Percentiles rank a stretch among this genome's conserved stretches.
phyloP scores from a whole-genome alignment of 1,140 invertebrate genomes.

The Drosophila kanapiae region DNA sequence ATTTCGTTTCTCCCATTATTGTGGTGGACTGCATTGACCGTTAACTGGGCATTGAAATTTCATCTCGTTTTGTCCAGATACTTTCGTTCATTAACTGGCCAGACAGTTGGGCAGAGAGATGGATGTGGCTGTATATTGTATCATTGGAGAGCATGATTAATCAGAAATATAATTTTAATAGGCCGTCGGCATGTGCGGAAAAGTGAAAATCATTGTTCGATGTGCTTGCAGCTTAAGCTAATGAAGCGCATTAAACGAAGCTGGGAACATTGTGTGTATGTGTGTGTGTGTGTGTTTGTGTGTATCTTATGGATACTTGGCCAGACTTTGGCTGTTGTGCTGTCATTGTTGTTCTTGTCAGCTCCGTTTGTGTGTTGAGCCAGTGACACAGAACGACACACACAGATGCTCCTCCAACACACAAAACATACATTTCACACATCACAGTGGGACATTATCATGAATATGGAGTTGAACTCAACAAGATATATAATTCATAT shows the following conservation, averaged over 20 bases:
- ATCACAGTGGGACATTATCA: neutral
- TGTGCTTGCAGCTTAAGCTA: constrained; percentile 56
- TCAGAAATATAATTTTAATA: constrained; percentile 74
- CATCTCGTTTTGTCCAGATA: constrained; percentile 17
- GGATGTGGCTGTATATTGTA: constrained; percentile 8
- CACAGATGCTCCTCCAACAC: constrained; percentile 14
- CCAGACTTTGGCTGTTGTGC: constrained; percentile 27
- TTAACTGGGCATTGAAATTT: constrained; percentile 21
- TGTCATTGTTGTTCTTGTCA: constrained; percentile 41
- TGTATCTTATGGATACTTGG: constrained; percentile 61
- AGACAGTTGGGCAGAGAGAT: constrained; percentile 11
- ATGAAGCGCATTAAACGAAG: constrained; percentile 72
- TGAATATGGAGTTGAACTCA: neutral
- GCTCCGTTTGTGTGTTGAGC: constrained; percentile 37
- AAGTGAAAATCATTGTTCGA: constrained; percentile 72
- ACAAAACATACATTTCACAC: constrained; percentile 39
- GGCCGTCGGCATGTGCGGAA: constrained; percentile 35
- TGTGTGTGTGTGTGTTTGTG: constrained; percentile 48
- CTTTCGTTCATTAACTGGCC: constrained; percentile 41
- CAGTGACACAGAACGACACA: constrained; percentile 69
- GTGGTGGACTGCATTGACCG: constrained; percentile 44
- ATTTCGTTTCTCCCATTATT: constrained; percentile 17
- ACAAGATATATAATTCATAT: neutral
- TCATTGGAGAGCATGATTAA: constrained; percentile 70
- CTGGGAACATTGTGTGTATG: constrained; percentile 10